Base-by-base conservation (phyloP, 1,140 invertebrate species). In the Oscheius sp. region DNA sequence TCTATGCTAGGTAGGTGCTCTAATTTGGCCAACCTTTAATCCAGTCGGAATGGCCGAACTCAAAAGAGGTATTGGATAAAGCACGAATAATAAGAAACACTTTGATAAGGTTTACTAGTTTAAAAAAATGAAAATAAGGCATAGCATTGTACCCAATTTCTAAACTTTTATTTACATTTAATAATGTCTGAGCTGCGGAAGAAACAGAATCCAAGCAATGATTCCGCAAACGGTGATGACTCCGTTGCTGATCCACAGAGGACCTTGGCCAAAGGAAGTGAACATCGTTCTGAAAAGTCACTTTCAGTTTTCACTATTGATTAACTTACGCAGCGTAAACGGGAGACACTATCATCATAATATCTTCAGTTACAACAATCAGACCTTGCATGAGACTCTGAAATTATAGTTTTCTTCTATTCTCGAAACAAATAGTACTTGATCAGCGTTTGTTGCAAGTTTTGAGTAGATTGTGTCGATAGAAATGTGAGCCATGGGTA, bases 401-500 rank as follows among this genome's bases (percentile, higher is more conserved):
- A 55, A 55, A 55, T n/a, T n/a, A n/a, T n/a, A n/a, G n/a, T n/a
- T 4, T 42, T 15, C 7, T 15, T 55, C 7, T n/a, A n/a, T n/a
- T n/a, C n/a, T 20, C 49, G n/a, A n/a, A n/a, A n/a, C n/a, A n/a
- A n/a, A n/a, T n/a, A n/a, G n/a, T 13, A 55, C 49, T 26, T 55
- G 49, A 23, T 55, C 49, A 4, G 49, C 49, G 7, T 55, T 55
- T 15, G 7, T 55, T 15, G 28, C 49, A 7, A 55, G 7, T 23
- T 55, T 55, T 26, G 49, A 55, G 49, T 55, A 55, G 49, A 55
- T 55, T 15, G 49, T 55, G 23, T 55, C 49, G 15, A 55, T 7
- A 4, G 7, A 7, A 23, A 55, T 55, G 15, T 23, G 7, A 7
- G 7, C 7, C 49, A 55, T 55, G 7, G 49, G 49, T 26, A 55